These are phyloP conservation scores for Hippocampus comes DNA, from an alignment of 2,113 vertebrate genomes.

Conservation along the genomic window DNA sequence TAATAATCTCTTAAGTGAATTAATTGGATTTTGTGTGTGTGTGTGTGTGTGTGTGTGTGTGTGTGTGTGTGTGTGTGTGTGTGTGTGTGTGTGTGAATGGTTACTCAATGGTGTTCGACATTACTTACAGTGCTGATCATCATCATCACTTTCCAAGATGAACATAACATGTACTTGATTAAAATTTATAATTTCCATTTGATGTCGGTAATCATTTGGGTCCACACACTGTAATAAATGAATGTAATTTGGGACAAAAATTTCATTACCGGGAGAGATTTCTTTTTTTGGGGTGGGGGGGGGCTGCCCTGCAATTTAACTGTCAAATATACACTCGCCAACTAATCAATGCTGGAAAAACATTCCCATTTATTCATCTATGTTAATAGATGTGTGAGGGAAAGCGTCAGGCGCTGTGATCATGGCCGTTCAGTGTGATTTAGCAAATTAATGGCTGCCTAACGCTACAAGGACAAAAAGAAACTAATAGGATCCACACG, in stretches of 20 bases:
- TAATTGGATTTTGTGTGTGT: background rate
- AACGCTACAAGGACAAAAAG: conserved; percentile 84
- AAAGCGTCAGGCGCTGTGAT: conserved; percentile 90
- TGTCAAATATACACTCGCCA: conserved; percentile 94
- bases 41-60: too few species aligned
- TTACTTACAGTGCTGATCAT: conserved; percentile 40
- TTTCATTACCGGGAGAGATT: conserved; percentile 93
- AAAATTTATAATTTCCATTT: conserved; percentile 94
- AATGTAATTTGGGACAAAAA: conserved; percentile 98
- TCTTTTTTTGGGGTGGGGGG: conserved; percentile 54
- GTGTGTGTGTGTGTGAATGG: background rate
- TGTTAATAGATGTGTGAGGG: conserved; percentile 93
- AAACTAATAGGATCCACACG: conserved; percentile 80
- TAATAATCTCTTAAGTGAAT: background rate
- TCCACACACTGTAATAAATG: conserved; percentile 97
- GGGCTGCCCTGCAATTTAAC: conserved; percentile 94
- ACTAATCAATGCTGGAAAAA: conserved; percentile 94
- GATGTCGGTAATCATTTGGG: conserved; percentile 97
- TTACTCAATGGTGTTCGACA: conserved; percentile 16
- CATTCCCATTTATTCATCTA: conserved; percentile 99
- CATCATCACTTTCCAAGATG: conserved; percentile 64
- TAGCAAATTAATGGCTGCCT: conserved; percentile 96
- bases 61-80: background rate
- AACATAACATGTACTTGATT: conserved; percentile 84
- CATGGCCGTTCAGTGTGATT: conserved; percentile 91